Evolutionary conservation across 2,113 vertebrate genomes (phyloP), one percentile per base, ranked within the genome.

Genomic region (Tringa solitaria): DNA sequence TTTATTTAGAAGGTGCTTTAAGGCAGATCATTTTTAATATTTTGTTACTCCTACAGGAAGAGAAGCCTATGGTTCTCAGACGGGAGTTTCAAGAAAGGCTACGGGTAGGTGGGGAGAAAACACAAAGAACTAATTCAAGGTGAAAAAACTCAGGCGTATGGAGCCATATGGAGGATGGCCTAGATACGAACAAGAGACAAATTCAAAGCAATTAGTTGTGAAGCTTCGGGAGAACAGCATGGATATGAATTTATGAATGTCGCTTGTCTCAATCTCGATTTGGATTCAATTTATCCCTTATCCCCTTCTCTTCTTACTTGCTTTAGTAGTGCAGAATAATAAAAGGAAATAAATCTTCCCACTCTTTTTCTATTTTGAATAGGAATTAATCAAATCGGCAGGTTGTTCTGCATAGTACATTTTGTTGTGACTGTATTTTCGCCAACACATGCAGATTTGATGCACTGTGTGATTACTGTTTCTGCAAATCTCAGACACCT

Each of bases 281-380:
- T 93, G 60, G 82, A 90, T 87, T 92, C 88, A 93, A 68, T 96
- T 95, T 92, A 93, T 95, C 83, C 90, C 53, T 93, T 90, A 90
- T 91, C 51, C 85, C 22, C 33, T 88, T 92, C 92, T 87, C 79
- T 56, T 90, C 30, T 79, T 90, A 90, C 79, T 94, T 92, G 80
- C 56, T 94, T 88, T 95, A 82, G 88, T 72, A 86, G 76, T 64
- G 41, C 69, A 82, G 83, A 96, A 95, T 93, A 94, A 93, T 94
- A 94, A 93, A 96, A 89, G 89, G 76, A 93, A 95, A 91, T 91
- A 94, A 95, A 91, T 95, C 89, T 89, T 95, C 74, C 70, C 28
- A 83, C 30, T 80, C n/a, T 79, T 94, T 74, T 88, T 77, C 78
- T 91, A 18, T 93, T 96, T 95, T 93, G 90, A 95, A 65, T 84